phyloP scores from a whole-genome alignment of 2,888 invertebrate species.

The Drosophila paramelanica region DNA sequence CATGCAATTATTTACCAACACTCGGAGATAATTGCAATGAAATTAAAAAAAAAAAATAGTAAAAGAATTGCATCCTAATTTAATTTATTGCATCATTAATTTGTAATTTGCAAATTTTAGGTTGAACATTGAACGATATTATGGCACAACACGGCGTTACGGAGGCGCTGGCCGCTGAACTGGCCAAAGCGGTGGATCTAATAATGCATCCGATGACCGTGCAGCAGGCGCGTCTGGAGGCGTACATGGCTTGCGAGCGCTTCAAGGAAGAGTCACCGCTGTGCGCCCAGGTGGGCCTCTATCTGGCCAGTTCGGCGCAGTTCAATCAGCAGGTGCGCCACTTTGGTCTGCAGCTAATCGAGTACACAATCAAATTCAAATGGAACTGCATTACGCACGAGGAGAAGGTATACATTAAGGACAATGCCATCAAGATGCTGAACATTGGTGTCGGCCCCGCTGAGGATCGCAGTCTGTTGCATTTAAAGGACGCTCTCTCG shows the following conservation, averaged over 20 bases:
- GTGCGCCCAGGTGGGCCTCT: constrained; percentile 93
- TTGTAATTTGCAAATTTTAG: background rate
- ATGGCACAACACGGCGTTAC: constrained; percentile 83
- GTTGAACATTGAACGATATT: background rate
- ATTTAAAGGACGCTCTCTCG: constrained; percentile 93
- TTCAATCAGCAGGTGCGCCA: constrained; percentile 93
- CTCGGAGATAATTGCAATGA: constrained; percentile 11
- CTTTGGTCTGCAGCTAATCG: constrained; percentile 96
- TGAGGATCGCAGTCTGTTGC: constrained; percentile 88
- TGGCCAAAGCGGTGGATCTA: constrained; percentile 92
- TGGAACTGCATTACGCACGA: constrained; percentile 95
- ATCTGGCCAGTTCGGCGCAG: constrained; percentile 89
- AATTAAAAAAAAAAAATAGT: background rate
- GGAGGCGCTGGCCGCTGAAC: constrained; percentile 88
- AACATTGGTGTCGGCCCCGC: constrained; percentile 91
- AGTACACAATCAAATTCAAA: constrained; percentile 95
- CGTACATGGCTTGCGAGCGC: constrained; percentile 93
- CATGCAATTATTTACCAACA: constrained; percentile 22
- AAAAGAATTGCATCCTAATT: constrained; percentile 17
- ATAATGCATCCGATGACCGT: constrained; percentile 92
- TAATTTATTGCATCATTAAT: constrained; percentile 32
- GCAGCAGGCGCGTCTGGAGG: constrained; percentile 91
- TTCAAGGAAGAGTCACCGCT: constrained; percentile 89
- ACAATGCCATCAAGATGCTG: constrained; percentile 94
- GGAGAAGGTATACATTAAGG: constrained; percentile 95